Evolutionary conservation across 2,113 vertebrate genomes (phyloP).

Genomic region (Chlorocebus sabaeus): DNA sequence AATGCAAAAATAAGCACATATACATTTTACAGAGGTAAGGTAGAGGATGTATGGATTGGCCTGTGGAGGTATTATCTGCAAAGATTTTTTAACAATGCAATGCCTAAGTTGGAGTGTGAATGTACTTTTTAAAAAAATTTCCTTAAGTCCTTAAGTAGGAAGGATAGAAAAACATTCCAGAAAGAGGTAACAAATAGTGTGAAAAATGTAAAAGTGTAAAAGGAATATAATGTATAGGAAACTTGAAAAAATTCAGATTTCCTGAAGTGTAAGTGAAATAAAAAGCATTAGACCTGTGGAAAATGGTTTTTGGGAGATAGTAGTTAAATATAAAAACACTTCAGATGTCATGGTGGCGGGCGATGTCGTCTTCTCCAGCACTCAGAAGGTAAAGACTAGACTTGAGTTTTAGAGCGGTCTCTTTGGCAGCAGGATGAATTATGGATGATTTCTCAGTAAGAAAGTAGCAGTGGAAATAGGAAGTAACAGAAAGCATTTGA

Average conservation of each 20-base stretch:
- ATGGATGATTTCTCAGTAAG: background rate
- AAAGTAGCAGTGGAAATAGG: background rate
- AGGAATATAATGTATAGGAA: background rate
- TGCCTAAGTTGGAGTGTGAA: background rate
- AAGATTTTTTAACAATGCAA: background rate
- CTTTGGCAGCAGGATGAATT: background rate
- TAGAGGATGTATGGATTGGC: background rate
- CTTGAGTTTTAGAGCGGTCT: background rate
- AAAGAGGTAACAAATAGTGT: background rate
- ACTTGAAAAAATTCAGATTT: background rate
- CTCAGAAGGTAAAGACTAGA: background rate
- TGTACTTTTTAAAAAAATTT: background rate
- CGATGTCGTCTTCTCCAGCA: background rate
- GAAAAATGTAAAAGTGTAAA: background rate
- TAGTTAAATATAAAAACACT: background rate
- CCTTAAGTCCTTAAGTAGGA: background rate
- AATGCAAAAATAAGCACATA: background rate
- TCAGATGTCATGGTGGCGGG: background rate
- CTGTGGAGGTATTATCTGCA: background rate
- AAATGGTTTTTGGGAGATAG: background rate
- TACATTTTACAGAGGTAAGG: background rate
- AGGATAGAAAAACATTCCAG: background rate
- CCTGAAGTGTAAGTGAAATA: background rate
- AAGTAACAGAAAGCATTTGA: background rate
- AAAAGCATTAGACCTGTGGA: background rate